These are phyloP conservation scores for Otocyon megalotis DNA, from an alignment of 2,113 vertebrate species.

Conservation along the genomic window DNA sequence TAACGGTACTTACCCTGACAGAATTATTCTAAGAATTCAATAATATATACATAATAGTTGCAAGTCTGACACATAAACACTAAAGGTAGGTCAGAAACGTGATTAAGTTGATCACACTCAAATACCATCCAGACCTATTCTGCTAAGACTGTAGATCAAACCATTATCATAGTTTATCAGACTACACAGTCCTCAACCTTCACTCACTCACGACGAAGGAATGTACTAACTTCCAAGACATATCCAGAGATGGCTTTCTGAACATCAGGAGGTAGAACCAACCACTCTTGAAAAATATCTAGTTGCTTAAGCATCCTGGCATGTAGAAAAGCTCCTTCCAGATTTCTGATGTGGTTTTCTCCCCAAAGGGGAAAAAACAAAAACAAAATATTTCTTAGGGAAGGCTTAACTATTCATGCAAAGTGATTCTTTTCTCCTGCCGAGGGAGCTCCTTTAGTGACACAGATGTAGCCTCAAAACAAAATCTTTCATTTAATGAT, in stretches of 20 bases:
- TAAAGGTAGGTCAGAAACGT: not conserved
- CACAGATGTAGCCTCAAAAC: conserved; percentile 48
- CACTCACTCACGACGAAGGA: not conserved
- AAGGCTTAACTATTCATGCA: not conserved
- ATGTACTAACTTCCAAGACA: not conserved
- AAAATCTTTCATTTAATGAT: conserved; percentile 36
- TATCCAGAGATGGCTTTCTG: not conserved
- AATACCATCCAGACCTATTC: not conserved
- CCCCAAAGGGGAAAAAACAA: not conserved
- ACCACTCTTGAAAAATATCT: not conserved
- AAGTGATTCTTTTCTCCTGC: conserved; percentile 74
- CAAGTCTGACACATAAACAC: not conserved
- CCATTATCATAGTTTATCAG: not conserved
- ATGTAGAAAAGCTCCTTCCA: conserved; percentile 25
- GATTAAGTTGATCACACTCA: not conserved
- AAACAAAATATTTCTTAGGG: not conserved
- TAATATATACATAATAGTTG: not conserved
- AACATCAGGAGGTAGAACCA: not conserved
- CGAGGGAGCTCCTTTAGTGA: conserved; percentile 81
- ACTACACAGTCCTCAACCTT: not conserved
- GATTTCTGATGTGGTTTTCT: not conserved
- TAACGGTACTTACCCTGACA: not conserved
- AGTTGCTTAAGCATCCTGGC: not conserved
- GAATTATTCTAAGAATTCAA: not conserved
- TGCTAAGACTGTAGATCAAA: not conserved